Percentiles rank a stretch among this genome's conserved stretches.
Evolutionary conservation across 2,888 invertebrate species (phyloP).

Genomic region (Leptarthrus brevirostris): DNA sequence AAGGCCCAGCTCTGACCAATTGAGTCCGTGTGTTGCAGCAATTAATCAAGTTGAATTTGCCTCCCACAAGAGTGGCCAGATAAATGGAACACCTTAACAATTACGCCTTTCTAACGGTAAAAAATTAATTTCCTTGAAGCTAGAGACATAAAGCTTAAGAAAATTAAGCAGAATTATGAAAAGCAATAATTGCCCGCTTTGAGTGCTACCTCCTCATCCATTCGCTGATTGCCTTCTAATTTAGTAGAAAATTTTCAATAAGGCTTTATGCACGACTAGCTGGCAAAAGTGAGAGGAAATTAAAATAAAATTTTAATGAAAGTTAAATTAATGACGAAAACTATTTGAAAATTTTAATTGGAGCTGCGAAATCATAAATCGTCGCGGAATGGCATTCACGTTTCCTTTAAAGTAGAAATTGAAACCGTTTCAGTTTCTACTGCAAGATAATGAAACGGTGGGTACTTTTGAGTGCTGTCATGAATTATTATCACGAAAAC

Average conservation of each 20-base stretch:
- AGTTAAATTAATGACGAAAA: constrained; percentile 42
- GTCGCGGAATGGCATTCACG: constrained; percentile 11
- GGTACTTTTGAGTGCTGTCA: constrained; percentile 36
- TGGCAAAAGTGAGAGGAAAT: constrained; percentile 26
- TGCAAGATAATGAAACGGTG: constrained; percentile 30
- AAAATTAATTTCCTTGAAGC: constrained; percentile 14
- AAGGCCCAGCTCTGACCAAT: constrained; percentile 36
- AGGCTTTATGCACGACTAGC: constrained; percentile 4
- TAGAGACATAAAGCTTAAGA: not conserved
- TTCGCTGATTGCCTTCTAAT: constrained; percentile 1
- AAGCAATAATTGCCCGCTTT: constrained; percentile 28
- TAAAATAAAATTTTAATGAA: constrained; percentile 44
- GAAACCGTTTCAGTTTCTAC: constrained; percentile 4
- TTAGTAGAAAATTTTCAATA: constrained; percentile 14
- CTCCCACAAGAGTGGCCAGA: constrained; percentile 4
- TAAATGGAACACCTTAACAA: constrained; percentile 46
- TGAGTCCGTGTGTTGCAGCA: constrained; percentile 52
- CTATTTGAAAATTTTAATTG: constrained; percentile 47
- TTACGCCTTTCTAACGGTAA: constrained; percentile 14
- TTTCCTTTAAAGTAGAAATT: not conserved
- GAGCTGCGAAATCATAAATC: constrained; percentile 37
- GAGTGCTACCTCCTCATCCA: not conserved
- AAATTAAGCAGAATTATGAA: constrained; percentile 8
- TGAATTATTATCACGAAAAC: constrained; percentile 44
- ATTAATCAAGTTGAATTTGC: constrained; percentile 51